phyloP scores from a whole-genome alignment of 2,888 invertebrate genomes.

The Pogonocherus hispidulus region DNA sequence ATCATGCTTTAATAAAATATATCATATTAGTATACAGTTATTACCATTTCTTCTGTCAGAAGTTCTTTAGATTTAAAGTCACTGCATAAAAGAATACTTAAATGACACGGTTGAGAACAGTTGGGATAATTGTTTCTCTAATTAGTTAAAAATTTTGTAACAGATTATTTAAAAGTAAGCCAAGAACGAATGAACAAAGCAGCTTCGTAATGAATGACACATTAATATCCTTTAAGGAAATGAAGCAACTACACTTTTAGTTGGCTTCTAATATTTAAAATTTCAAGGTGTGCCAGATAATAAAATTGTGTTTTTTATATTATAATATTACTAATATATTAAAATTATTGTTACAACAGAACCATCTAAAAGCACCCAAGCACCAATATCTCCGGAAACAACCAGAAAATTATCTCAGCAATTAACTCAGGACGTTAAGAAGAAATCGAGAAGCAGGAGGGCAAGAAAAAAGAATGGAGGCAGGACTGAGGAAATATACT shows the following conservation, averaged over 20 bases:
- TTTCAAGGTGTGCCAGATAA: background rate
- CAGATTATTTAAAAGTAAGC: background rate
- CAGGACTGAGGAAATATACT: conserved; percentile 82
- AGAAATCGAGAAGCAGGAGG: conserved; percentile 59
- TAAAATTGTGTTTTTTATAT: too few relatives aligned
- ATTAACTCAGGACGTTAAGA: conserved; percentile 56
- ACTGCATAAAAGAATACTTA: conserved; percentile 7
- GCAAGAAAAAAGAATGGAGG: conserved; percentile 42
- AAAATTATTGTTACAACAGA: conserved; percentile 6
- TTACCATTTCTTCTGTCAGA: too few relatives aligned
- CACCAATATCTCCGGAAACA: conserved; percentile 50
- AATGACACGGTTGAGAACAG: background rate
- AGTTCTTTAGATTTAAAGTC: too few relatives aligned
- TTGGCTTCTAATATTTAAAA: background rate
- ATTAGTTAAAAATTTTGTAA: background rate
- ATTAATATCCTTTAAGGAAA: background rate
- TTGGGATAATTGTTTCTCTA: too few relatives aligned
- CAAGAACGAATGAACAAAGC: background rate
- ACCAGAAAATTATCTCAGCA: conserved; percentile 49
- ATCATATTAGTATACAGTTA: too few relatives aligned
- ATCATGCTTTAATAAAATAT: too few relatives aligned
- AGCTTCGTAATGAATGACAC: background rate
- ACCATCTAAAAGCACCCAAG: conserved; percentile 35
- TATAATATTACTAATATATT: too few relatives aligned
- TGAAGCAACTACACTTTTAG: background rate